These are phyloP conservation scores for Cairina moschata DNA, from an alignment of 2,113 vertebrate genomes.

Conservation along the genomic window DNA sequence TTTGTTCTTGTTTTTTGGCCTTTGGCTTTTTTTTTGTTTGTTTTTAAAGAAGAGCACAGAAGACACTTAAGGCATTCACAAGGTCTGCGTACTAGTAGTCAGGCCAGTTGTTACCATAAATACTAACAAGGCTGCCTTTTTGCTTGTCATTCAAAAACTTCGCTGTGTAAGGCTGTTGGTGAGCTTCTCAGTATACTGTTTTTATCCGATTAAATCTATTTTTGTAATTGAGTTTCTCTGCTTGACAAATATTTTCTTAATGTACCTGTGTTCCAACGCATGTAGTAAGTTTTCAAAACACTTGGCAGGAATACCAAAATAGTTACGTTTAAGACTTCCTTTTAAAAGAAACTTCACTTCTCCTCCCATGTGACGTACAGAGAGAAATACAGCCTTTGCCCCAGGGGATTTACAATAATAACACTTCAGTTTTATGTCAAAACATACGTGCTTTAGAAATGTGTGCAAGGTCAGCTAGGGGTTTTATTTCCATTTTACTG, in stretches of 20 bases:
- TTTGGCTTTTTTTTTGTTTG: neutral
- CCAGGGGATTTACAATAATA: conserved; percentile 6
- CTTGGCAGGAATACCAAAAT: conserved; percentile 12
- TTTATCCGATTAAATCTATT: conserved; percentile 40
- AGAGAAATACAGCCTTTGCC: conserved; percentile 5
- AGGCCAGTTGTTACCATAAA: neutral
- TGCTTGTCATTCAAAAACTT: neutral
- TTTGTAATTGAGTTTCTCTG: conserved; percentile 20
- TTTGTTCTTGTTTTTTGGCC: neutral
- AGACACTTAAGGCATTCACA: neutral
- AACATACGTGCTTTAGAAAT: neutral
- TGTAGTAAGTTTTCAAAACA: conserved; percentile 42
- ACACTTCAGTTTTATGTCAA: neutral
- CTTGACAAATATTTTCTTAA: conserved; percentile 43
- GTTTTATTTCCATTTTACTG: neutral
- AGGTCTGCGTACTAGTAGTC: neutral
- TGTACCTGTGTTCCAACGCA: conserved; percentile 10
- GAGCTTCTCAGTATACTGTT: neutral
- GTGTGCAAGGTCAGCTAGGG: neutral
- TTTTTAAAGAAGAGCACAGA: neutral
- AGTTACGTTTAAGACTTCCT: neutral
- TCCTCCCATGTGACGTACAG: neutral
- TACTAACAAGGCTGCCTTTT: neutral
- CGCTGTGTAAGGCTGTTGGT: neutral
- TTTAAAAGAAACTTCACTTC: conserved; percentile 17